Base-by-base conservation (phyloP, 2,888 invertebrate species). In the Tetanocera ferruginea region DNA sequence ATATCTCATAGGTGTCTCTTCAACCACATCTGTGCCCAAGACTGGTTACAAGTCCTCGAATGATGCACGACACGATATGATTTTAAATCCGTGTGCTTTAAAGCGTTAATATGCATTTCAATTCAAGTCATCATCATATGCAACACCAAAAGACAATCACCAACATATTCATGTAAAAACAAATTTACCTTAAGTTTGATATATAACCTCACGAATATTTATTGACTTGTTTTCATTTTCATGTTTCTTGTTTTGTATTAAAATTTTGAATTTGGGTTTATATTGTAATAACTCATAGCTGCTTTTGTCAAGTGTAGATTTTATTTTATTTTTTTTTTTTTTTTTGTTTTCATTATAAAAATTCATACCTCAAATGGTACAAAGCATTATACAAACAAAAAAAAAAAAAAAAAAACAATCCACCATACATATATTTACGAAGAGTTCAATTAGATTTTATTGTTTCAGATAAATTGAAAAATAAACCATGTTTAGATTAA, bases 51-150 rank as follows among this genome's bases (percentile, higher is more conserved):
- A 77, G 28, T 78, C 78, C 43, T 69, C 78, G 5, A 69, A 76
- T 23, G 79, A 77, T 52, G 67, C 52, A 14, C 49, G 28, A 17
- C 71, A 75, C 62, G 79, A 34, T 62, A 73, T 49, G 80, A 70
- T 70, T 31, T 66, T 78, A 66, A 81, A 81, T 73, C 77, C 78
- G 23, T 77, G 75, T 76, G 76, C 81, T 64, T 77, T 78, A 55
- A 76, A 78, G 69, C 76, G 76, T 69, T 34, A 49, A 37, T 28
- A 6, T 34, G 14, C 34, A 19, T 49, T 51, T 51, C 34, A 19
- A 17, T n/a, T n/a, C 72, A 34, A 37, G 31, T 19, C 52, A 19
- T 34, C 43, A 51, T 67, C 23, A 8, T 55, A 34, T 19, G 17
- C 34, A 23, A 5, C 72, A 49, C 17, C n/a, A 73, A 73, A 73